Evolutionary conservation across 37 sponge, comb jelly and placozoan species (phyloP).

Genomic region (Petrosia ficiformis): DNA sequence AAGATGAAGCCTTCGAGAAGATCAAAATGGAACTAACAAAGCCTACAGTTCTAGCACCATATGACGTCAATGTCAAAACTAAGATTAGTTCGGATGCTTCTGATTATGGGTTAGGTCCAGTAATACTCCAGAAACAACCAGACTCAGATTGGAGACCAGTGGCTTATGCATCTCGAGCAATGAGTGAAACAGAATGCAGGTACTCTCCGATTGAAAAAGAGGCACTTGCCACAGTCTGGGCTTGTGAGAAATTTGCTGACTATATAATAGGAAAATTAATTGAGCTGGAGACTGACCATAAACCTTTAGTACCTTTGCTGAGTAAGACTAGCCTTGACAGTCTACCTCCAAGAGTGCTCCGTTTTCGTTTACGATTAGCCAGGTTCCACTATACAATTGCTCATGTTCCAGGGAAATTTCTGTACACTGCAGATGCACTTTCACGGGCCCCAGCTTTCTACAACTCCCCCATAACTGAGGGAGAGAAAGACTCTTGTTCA

Average conservation of each 20-base stretch:
- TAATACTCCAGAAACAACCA: conserved; percentile 15
- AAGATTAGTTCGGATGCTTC: conserved; percentile 35
- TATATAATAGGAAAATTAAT: conserved; percentile 33
- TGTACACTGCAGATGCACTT: too few species aligned
- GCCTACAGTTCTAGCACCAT: conserved; percentile 32
- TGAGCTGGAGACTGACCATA: conserved; percentile 39
- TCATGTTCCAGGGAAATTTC: too few species aligned
- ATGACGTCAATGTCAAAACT: conserved; percentile 16
- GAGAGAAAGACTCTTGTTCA: too few species aligned
- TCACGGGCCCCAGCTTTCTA: too few species aligned
- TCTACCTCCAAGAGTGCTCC: conserved; percentile 27
- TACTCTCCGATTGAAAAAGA: conserved; percentile 62
- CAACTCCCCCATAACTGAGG: too few species aligned
- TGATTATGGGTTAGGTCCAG: conserved; percentile 26
- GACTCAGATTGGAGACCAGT: conserved; percentile 24
- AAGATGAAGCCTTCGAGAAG: conserved; percentile 20
- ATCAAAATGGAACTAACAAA: conserved; percentile 28
- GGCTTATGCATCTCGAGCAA: conserved; percentile 38
- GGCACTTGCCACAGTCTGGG: conserved; percentile 41
- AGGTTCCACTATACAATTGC: conserved; percentile 13
- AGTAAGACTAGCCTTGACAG: conserved; percentile 12
- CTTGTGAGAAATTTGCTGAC: conserved; percentile 42
- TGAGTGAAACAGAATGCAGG: conserved; percentile 26
- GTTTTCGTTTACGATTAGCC: conserved; percentile 28
- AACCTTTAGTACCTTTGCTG: conserved; percentile 36